Conservation (phyloP, 2,113 vertebrate genomes). For the Labeo rohita region DNA sequence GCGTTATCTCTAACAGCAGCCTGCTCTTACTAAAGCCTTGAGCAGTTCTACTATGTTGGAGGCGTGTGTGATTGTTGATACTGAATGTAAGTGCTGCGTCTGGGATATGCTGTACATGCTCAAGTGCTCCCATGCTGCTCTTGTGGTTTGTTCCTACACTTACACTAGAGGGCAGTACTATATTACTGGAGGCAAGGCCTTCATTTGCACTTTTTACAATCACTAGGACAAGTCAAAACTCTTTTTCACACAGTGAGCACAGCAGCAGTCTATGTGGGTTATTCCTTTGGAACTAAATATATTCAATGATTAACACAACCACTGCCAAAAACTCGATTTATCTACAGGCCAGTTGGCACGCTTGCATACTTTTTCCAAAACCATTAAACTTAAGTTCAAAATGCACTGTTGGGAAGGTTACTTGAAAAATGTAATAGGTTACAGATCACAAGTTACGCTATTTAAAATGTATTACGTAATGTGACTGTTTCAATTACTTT, state of each 20-base stretch:
- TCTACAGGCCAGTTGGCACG: no score
- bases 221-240: neutral
- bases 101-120: neutral
- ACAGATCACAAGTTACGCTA: no score
- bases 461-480: no score
- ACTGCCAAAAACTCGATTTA: neutral
- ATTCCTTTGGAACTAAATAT: no score
- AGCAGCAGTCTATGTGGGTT: no score
- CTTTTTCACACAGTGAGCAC: neutral
- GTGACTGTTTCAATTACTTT: no score
- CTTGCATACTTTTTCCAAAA: neutral
- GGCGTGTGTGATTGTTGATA: slow-evolving; percentile 15
- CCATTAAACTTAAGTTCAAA: neutral
- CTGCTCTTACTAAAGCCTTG: slow-evolving; percentile 16
- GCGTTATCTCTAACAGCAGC: slow-evolving; percentile 47
- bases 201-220: neutral
- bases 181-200: slow-evolving; percentile 12
- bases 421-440: no score
- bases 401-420: no score
- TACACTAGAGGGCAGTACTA: slow-evolving; percentile 54
- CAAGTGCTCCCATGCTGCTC: neutral
- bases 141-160: neutral
- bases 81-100: neutral
- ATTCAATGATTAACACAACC: neutral
- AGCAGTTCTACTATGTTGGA: slow-evolving; percentile 2